A percentile compares a stretch with the other conserved stretches of the same genome.
Evolutionary conservation across 2,797 vertebrate species (phyloP).

Genomic region (Acipenser ruthenus): DNA sequence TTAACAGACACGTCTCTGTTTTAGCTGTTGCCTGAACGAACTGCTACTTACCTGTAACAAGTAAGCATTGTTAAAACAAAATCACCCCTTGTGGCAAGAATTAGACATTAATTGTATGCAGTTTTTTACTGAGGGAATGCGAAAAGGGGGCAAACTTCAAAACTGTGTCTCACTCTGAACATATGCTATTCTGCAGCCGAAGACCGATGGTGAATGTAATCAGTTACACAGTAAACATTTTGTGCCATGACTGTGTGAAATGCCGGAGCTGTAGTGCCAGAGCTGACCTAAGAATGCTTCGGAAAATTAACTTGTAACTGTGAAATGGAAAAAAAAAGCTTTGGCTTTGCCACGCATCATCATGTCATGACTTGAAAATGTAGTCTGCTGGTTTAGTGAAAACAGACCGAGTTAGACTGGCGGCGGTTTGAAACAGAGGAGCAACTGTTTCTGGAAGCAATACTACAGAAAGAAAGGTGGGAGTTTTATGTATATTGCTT

Average conservation of each 20-base stretch:
- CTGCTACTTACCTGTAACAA: too few relatives aligned
- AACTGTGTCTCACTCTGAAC: too few relatives aligned
- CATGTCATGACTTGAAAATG: conserved; percentile 13
- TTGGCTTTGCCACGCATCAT: conserved; percentile 29
- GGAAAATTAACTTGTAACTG: conserved; percentile 20
- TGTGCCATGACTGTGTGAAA: conserved; percentile 2
- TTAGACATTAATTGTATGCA: too few relatives aligned
- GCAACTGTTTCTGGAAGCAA: conserved; percentile 36
- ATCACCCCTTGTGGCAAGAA: too few relatives aligned
- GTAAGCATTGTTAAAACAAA: too few relatives aligned
- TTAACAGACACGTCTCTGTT: too few relatives aligned
- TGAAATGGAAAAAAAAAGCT: conserved; percentile 5
- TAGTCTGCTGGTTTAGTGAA: conserved; percentile 19
- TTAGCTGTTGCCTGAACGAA: too few relatives aligned
- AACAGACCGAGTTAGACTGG: conserved; percentile 16
- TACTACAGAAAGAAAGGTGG: conserved; percentile 27
- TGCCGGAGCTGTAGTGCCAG: not conserved
- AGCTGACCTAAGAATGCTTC: not conserved
- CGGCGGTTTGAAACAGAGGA: conserved; percentile 31
- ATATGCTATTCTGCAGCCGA: too few relatives aligned
- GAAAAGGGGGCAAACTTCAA: too few relatives aligned
- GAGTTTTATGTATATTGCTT: conserved; percentile 20
- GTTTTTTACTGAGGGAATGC: too few relatives aligned
- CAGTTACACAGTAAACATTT: not conserved
- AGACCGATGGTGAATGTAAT: not conserved